Percentiles rank a stretch among this genome's conserved stretches.
Conservation (phyloP, 2,888 invertebrate species). For the Phalera bucephala region DNA sequence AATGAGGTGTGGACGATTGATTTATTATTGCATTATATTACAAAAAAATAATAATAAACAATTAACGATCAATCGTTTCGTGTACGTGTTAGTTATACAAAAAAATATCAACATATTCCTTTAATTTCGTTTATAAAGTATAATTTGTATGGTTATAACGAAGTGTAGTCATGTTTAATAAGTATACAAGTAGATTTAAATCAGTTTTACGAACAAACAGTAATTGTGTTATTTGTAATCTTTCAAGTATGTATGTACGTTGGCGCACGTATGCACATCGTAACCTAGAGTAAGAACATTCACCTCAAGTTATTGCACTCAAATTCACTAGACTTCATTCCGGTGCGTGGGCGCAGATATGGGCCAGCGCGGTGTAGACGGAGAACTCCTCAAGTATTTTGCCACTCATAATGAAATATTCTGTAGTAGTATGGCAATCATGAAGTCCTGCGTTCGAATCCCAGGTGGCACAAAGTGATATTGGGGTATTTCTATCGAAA, state of each 20-base stretch:
- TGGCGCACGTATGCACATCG: not conserved
- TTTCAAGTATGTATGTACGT: constrained; percentile 24
- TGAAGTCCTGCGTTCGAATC: no score
- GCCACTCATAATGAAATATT: no score
- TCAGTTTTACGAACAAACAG: constrained; percentile 57
- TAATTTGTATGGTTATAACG: constrained; percentile 52
- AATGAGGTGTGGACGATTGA: constrained; percentile 30
- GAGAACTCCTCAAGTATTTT: no score
- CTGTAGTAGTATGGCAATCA: no score
- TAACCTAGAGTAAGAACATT: constrained; percentile 2
- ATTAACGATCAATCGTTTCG: constrained; percentile 31
- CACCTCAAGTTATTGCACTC: constrained; percentile 1
- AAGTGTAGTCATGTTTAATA: constrained; percentile 75
- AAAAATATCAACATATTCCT: constrained; percentile 38
- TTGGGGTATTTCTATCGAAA: no score
- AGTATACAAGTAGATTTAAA: constrained; percentile 66
- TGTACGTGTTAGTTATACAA: constrained; percentile 25
- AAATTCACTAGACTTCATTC: not conserved
- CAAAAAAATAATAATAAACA: constrained; percentile 12
- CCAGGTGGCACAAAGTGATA: no score
- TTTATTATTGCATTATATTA: constrained; percentile 15
- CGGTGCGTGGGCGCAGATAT: no score
- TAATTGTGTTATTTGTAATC: constrained; percentile 57
- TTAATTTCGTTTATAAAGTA: constrained; percentile 41
- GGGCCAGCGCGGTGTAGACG: no score